Evolutionary conservation across 1,140 invertebrate species (phyloP).

Genomic region (Rhopalosiphum maidis): DNA sequence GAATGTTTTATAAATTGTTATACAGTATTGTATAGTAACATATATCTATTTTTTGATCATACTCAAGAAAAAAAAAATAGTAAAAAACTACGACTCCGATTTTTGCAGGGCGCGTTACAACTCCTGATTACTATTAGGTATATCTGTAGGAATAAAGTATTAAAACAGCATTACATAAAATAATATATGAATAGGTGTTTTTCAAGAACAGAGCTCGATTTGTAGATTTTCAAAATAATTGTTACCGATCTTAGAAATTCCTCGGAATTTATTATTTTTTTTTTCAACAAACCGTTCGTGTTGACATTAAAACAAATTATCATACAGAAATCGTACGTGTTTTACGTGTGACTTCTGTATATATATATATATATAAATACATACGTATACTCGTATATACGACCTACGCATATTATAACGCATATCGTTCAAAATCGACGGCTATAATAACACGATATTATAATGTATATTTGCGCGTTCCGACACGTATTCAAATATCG

Average conservation of each 20-base stretch:
- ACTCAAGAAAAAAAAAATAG: too few relatives aligned
- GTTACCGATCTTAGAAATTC: neutral
- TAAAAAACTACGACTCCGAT: too few relatives aligned
- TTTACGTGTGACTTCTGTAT: neutral
- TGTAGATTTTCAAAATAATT: neutral
- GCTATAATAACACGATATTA: neutral
- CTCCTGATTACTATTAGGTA: too few relatives aligned
- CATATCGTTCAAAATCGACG: neutral
- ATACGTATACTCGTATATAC: neutral
- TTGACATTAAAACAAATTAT: slow-evolving; percentile 10
- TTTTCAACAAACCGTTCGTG: neutral
- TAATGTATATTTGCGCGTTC: neutral
- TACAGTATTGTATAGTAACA: too few relatives aligned
- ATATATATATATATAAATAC: neutral
- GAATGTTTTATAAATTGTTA: too few relatives aligned
- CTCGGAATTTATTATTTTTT: too few relatives aligned
- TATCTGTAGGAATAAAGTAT: too few relatives aligned
- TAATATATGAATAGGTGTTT: too few relatives aligned
- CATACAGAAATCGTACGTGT: slow-evolving; percentile 9
- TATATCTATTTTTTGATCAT: too few relatives aligned
- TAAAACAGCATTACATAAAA: too few relatives aligned
- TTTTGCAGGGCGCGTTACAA: too few relatives aligned
- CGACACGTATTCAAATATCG: slow-evolving; percentile 8
- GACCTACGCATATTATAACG: neutral
- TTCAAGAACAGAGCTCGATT: too few relatives aligned